A percentile compares a stretch with the other conserved stretches of the same genome.
Evolutionary conservation across 2,113 vertebrate genomes (phyloP).

Genomic region (Oreochromis tanganicae): DNA sequence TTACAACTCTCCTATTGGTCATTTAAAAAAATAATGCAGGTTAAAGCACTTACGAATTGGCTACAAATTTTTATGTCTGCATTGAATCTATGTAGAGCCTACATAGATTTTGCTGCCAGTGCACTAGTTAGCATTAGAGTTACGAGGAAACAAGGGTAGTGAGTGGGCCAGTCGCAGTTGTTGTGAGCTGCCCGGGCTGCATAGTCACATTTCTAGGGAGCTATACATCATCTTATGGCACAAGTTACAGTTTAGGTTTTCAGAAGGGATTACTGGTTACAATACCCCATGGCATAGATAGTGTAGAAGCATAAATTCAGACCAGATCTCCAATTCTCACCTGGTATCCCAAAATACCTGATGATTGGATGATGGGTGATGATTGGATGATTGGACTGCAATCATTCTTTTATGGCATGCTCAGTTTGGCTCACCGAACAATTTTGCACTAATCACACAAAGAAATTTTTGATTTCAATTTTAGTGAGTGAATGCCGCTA

Average conservation of each 20-base stretch:
- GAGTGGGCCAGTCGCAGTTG: neutral
- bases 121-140: neutral
- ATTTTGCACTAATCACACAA: neutral
- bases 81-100: neutral
- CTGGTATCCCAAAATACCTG: neutral
- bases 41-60: accelerated
- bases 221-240: neutral
- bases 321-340: neutral
- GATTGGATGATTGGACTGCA: neutral
- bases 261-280: neutral
- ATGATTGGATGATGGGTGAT: neutral
- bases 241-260: neutral
- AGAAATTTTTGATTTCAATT: neutral
- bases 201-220: neutral
- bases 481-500: neutral
- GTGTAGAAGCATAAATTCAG: neutral
- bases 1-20: neutral
- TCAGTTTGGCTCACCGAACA: neutral
- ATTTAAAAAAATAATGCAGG: neutral
- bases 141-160: neutral
- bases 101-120: neutral
- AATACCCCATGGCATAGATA: neutral
- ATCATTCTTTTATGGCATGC: too few species aligned
- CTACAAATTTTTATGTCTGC: neutral
- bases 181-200: neutral